phyloP scores from a whole-genome alignment of 2,888 invertebrate species.

The Ectemnius lituratus region DNA sequence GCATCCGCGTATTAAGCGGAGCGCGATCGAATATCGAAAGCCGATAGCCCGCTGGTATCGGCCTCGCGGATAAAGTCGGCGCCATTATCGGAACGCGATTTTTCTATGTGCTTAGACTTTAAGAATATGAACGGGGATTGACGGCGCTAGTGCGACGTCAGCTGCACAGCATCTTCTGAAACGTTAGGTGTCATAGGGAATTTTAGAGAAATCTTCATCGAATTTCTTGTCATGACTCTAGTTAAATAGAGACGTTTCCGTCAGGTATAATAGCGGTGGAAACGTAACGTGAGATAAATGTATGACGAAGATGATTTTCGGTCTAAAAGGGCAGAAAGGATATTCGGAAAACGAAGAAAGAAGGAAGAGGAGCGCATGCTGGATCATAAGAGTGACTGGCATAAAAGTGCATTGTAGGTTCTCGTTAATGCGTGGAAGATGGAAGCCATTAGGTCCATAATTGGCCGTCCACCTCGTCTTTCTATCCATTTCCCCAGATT shows the following conservation, averaged over 20 bases:
- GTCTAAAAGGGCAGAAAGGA: no score
- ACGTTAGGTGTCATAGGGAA: no score
- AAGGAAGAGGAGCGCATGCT: slow-evolving; percentile 3
- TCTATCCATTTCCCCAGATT: slow-evolving; percentile 32
- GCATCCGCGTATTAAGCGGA: slow-evolving; percentile 1
- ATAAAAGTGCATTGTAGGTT: slow-evolving; percentile 40
- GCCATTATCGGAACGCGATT: slow-evolving; percentile 1
- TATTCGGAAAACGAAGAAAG: background rate
- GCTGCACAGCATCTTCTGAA: no score
- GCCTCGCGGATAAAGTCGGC: slow-evolving; percentile 28
- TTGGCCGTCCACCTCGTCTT: slow-evolving; percentile 39
- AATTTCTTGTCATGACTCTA: no score
- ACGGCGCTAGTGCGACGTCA: no score
- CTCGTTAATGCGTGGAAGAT: slow-evolving; percentile 43
- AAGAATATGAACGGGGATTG: no score
- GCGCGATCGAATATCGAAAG: slow-evolving; percentile 24
- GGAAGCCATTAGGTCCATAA: slow-evolving; percentile 43
- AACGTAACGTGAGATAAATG: no score
- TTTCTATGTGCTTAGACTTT: slow-evolving; percentile 1
- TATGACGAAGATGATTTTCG: no score
- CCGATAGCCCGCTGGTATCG: slow-evolving; percentile 37
- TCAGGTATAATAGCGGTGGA: no score
- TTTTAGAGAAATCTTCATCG: no score
- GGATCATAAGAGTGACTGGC: slow-evolving; percentile 27
- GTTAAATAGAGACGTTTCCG: no score